phyloP scores from a whole-genome alignment of 2,113 vertebrate genomes.

The Malurus alboscapulatus region DNA sequence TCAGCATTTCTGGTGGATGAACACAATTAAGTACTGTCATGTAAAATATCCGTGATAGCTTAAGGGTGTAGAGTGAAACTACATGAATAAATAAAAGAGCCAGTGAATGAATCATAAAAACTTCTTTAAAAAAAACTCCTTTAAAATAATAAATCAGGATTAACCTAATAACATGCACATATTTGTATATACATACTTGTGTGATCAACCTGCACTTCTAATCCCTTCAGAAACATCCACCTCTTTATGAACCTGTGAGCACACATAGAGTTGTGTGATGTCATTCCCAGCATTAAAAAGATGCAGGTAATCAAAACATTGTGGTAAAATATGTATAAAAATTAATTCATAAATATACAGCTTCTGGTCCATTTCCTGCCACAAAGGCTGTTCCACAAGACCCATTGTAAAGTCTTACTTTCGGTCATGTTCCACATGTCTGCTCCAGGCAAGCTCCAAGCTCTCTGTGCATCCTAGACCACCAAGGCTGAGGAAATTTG shows the following conservation, averaged over 20 bases:
- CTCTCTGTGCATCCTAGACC: not conserved
- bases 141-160: not conserved
- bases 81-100: not conserved
- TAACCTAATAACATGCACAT: not conserved
- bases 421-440: not conserved
- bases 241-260: not conserved
- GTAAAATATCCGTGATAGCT: constrained; percentile 30
- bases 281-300: not conserved
- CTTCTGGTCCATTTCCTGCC: not conserved
- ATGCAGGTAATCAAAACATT: not conserved
- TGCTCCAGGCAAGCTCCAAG: not conserved
- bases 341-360: not conserved
- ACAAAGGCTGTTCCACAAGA: not conserved
- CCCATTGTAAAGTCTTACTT: not conserved
- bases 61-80: constrained; percentile 12
- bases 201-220: not conserved
- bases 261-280: not conserved
- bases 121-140: no score
- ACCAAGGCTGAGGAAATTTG: not conserved
- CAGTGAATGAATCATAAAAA: not conserved
- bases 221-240: not conserved
- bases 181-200: not conserved
- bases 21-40: constrained; percentile 13
- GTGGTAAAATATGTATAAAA: not conserved
- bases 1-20: constrained; percentile 47